Evolutionary conservation across 2,797 vertebrate genomes (phyloP).

Genomic region (Periophthalmus magnuspinnatus): DNA sequence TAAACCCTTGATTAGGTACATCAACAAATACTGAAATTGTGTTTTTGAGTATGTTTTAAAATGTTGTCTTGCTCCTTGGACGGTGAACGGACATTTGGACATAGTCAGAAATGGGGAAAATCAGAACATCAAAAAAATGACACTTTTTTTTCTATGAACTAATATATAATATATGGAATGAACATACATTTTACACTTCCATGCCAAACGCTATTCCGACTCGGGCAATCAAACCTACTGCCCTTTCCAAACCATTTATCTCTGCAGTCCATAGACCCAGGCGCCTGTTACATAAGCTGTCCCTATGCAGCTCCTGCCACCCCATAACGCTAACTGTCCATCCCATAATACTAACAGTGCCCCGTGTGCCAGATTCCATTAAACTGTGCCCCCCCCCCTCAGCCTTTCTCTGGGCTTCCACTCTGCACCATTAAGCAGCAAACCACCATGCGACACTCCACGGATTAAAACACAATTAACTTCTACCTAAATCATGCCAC

Average conservation of each 20-base stretch:
- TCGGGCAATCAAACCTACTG: not conserved
- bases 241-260: constrained; percentile 2
- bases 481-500: not conserved
- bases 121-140: too few species aligned
- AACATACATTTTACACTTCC: not conserved
- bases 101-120: too few species aligned
- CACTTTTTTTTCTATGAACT: too few species aligned
- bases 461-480: constrained; percentile 13
- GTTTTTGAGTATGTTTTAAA: too few species aligned
- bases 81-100: too few species aligned
- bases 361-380: not conserved
- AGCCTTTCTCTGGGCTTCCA: not conserved
- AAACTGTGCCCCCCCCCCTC: not conserved
- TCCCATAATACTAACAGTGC: constrained; percentile 2
- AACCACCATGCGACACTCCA: not conserved
- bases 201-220: not conserved
- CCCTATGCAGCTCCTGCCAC: not conserved
- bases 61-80: too few species aligned
- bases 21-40: too few species aligned
- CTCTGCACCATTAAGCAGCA: constrained; percentile 12
- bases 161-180: too few species aligned
- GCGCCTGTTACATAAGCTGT: constrained; percentile 4
- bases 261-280: not conserved
- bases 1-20: too few species aligned
- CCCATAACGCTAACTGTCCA: constrained; percentile 1